A percentile compares a stretch with the other conserved stretches of the same genome.
Conservation (phyloP, 2,888 invertebrate species). For the Allacma fusca region DNA sequence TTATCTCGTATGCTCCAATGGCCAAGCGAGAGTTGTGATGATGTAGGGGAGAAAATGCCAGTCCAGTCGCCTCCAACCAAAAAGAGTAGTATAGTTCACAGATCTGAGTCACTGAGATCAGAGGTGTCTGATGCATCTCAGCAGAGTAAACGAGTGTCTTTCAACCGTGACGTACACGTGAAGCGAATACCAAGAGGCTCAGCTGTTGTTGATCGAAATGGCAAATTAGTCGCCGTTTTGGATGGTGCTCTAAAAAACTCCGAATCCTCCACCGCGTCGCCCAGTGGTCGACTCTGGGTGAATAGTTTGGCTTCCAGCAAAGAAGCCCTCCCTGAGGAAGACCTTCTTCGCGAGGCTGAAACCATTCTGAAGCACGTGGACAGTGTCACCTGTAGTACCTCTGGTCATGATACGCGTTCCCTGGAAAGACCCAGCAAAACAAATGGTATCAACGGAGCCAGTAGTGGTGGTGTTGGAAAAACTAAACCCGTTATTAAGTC, state of each 20-base stretch:
- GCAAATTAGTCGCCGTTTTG: constrained; percentile 48
- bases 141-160: constrained; percentile 73
- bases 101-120: constrained; percentile 55
- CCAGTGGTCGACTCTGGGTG: constrained; percentile 42
- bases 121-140: constrained; percentile 52
- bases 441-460: constrained; percentile 29
- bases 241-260: constrained; percentile 34
- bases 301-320: constrained; percentile 65
- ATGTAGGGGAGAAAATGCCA: constrained; percentile 49
- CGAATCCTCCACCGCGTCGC: not conserved
- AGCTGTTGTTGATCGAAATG: constrained; percentile 48
- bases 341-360: constrained; percentile 73
- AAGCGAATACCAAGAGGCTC: constrained; percentile 73
- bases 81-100: constrained; percentile 52
- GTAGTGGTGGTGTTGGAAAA: constrained; percentile 18
- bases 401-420: constrained; percentile 60
- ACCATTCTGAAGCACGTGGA: constrained; percentile 73
- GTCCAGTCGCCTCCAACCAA: constrained; percentile 50
- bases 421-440: constrained; percentile 44
- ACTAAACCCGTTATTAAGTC: constrained; percentile 65
- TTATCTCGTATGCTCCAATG: constrained; percentile 41
- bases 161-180: constrained; percentile 89
- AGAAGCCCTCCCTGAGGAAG: constrained; percentile 72
- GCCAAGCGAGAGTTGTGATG: constrained; percentile 40
- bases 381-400: constrained; percentile 74